Evolutionary conservation across 2,888 invertebrate species (phyloP).

Genomic region (Troides helena): DNA sequence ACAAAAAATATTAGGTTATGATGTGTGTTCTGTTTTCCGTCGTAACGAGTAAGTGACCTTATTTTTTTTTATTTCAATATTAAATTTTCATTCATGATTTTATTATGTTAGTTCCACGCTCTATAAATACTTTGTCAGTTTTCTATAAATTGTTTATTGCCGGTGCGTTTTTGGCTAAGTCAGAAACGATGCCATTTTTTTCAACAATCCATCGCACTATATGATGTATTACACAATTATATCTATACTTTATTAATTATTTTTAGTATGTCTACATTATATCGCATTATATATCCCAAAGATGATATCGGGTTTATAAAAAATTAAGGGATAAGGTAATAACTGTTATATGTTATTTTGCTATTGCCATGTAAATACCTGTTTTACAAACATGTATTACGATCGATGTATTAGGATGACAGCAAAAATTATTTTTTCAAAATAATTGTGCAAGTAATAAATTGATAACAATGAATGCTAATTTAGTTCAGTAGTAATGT

Average conservation of each 20-base stretch:
- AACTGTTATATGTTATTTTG: not conserved
- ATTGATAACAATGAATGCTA: not conserved
- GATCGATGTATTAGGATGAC: not conserved
- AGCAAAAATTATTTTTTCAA: not conserved
- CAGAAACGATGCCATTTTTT: slow-evolving; percentile 13
- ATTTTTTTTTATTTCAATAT: slow-evolving; percentile 36
- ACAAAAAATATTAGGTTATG: slow-evolving; percentile 63
- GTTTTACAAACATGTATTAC: not conserved
- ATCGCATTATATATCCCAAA: too few species aligned
- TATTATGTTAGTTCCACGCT: not conserved
- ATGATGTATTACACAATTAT: too few species aligned
- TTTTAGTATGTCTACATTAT: too few species aligned
- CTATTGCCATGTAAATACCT: not conserved
- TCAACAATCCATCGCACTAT: not conserved
- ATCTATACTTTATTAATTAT: too few species aligned
- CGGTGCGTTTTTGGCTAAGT: slow-evolving; percentile 20
- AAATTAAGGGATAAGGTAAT: not conserved
- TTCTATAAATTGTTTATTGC: not conserved
- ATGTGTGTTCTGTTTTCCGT: slow-evolving; percentile 56
- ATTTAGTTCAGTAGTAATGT: not conserved
- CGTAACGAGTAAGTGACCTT: slow-evolving; percentile 56
- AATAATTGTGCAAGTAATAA: not conserved
- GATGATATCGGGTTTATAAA: not conserved
- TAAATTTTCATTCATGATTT: slow-evolving; percentile 26
- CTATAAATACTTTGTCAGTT: not conserved